Base-by-base conservation (phyloP, 2,888 invertebrate genomes). In the Gryllus longicercus region DNA sequence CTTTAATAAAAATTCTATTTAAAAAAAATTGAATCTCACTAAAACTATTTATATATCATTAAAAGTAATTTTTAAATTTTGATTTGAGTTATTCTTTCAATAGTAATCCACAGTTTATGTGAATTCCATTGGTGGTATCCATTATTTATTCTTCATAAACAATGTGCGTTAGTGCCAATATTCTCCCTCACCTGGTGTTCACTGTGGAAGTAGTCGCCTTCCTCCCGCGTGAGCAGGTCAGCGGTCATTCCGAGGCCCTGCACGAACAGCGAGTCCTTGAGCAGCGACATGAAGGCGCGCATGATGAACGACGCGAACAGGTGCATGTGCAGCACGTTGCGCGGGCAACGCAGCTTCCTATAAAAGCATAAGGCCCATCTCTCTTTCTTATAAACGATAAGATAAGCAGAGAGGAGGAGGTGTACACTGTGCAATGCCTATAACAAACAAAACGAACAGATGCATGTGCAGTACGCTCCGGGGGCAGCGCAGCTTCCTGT, bases 241-340 rank as follows among this genome's bases (percentile, higher is more conserved):
- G 86, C 85, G 11, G 87, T 84, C 12, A 89, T 84, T 11, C 88
- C 89, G 5, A 89, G 84, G 1, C 90, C 90, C 78, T 88, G 87
- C 16, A 91, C 87, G 83, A 91, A 89, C 5, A 90, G 85, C 81
- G 88, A 86, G 83, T 91, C 90, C 84, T 91, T 91, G 76, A 92
- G 84, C 18, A 92, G 86, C 2, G 90, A 89, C 86, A 91, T 88
- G 25, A 89, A 87, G 1, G 91, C 91, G 83, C 92, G 88, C 84
- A 92, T 86, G 79, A 92, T 90, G 86, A 92, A 92, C 1, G 92
- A 92, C 0, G 89, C 85, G 86, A 93, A 93, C 79, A 93, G 87
- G 84, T 93, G 91, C 86, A 92, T 89, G 85, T 93, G 93, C 4
- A 93, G 87, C 78, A 90, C 89, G 86, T 93, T 93, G 82, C 92